Evolutionary conservation across 2,113 vertebrate species (phyloP), one percentile per base, ranked within the genome.

Genomic region (Steatornis caripensis): DNA sequence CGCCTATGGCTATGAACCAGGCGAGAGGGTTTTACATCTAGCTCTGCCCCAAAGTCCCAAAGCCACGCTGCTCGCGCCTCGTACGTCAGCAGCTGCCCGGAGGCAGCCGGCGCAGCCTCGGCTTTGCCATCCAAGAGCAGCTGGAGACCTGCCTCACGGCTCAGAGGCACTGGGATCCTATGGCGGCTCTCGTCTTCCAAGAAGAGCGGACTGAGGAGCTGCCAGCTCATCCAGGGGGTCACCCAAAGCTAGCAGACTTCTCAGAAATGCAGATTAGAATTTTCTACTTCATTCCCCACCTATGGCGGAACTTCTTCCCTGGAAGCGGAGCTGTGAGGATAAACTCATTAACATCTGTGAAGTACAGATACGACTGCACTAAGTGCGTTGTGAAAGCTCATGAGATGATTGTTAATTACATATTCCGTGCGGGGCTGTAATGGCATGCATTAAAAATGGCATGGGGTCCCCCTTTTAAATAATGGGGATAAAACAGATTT

Each of bases 271-370:
- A 90, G 77, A 76, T 69, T 39, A 61, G 51, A 9, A 23, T 80
- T 72, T 92, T 19, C 58, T 34, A 3, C 39, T 80, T 88, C 70
- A 53, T 88, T 55, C 66, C 62, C 85, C 71, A 72, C 45, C 90
- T 45, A 32, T 20, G 20, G 88, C 2, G 17, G 82, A 57, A 60
- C n/a, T 85, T 69, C 48, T n/a, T 80, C 29, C 57, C 62, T 57
- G 45, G 78, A 77, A 94, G 70, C 48, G 24, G 70, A 89, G 64
- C 85, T 80, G 79, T 11, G 79, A 92, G 71, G 68, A 83, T 83
- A 84, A 96, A 90, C 75, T 83, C 85, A 36, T 72, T 70, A 86
- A 80, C 66, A 92, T 83, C 89, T 92, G 94, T 75, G 93, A 92
- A 93, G 51, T 6, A 43, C 64, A 84, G 94, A 81, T 36, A 68